Conservation (phyloP, 2,113 vertebrate species). For the Phyllopteryx taeniolatus region DNA sequence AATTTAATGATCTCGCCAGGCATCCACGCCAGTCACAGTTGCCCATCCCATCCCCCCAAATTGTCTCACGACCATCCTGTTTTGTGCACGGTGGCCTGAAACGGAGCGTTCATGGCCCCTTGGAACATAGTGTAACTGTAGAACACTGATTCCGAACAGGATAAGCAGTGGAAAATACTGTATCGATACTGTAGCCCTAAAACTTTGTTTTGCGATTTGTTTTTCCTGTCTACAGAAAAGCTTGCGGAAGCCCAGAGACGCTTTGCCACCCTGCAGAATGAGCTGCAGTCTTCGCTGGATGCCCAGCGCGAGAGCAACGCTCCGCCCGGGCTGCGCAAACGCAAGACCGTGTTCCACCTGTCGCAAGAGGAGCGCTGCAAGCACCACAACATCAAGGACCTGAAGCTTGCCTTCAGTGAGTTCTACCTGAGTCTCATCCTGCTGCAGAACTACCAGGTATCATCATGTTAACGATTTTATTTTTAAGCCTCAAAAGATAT, state of each 20-base stretch:
- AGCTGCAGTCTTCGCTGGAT: slow-evolving; percentile 92
- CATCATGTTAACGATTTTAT: neutral
- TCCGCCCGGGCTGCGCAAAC: slow-evolving; percentile 78
- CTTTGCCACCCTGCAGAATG: slow-evolving; percentile 92
- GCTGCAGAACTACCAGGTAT: slow-evolving; percentile 98
- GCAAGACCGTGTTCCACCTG: slow-evolving; percentile 90
- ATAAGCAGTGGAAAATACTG: neutral
- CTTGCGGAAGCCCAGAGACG: slow-evolving; percentile 93
- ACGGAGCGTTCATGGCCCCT: too few species aligned
- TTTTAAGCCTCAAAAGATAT: neutral
- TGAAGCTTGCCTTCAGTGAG: slow-evolving; percentile 98
- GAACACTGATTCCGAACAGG: too few species aligned
- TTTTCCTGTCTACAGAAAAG: slow-evolving; percentile 78
- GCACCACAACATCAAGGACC: slow-evolving; percentile 94
- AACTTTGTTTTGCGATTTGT: neutral
- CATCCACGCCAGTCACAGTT: too few species aligned
- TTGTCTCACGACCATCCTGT: too few species aligned
- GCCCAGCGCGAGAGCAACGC: slow-evolving; percentile 87
- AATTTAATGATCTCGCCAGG: too few species aligned
- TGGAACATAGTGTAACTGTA: too few species aligned
- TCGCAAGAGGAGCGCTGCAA: slow-evolving; percentile 95
- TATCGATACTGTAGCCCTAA: neutral
- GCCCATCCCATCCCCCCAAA: too few species aligned
- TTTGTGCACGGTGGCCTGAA: too few species aligned
- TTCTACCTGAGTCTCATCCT: slow-evolving; percentile 99